Base-by-base conservation (phyloP, 2,888 invertebrate species). In the Plagiodera versicolora region DNA sequence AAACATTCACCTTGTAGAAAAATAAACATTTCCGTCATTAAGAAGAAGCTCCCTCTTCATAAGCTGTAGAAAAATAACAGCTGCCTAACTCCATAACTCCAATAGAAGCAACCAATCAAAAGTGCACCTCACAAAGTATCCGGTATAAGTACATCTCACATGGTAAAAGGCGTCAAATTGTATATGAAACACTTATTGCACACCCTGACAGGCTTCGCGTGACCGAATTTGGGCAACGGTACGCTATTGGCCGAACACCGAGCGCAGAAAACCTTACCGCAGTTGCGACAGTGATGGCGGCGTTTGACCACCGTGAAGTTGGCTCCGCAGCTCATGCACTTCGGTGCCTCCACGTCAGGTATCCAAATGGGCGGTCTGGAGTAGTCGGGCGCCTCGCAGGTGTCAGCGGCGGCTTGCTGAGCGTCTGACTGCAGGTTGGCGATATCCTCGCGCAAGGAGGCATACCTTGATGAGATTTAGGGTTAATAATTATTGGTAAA, bases 201-300 rank as follows among this genome's bases (percentile, higher is more conserved):
- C 35, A 98, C 96, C 39, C 97, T 87, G 3, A 97, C 97, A 5
- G 97, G 95, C 77, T 94, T 95, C 70, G 89, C 83, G 74, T 95
- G 92, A 1, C 97, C 97, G 81, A 89, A 97, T 75, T 94, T 92
- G 10, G 96, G 96, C 71, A 98, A 82, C 19, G 97, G 95, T 59
- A 95, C 92, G 65, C 91, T 92, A 79, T 95, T 94, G 50, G 93
- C 90, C 70, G 96, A 96, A 82, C 97, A 98, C 48, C 93, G 89
- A 1, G 93, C 91, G 81, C 97, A 98, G 81, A 96, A 97, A 45
- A 97, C 95, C 85, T 94, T 89, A 79, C 98, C 98, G 81, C 98
- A 99, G 81, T 97, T 97, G 71, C 98, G 84, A 79, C 98, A 98
- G 80, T 98, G 98, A 79, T 99, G 98, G 9, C 98, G 83, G 16